phyloP scores from a whole-genome alignment of 2,888 invertebrate species.

The Dynastes hyllus region DNA sequence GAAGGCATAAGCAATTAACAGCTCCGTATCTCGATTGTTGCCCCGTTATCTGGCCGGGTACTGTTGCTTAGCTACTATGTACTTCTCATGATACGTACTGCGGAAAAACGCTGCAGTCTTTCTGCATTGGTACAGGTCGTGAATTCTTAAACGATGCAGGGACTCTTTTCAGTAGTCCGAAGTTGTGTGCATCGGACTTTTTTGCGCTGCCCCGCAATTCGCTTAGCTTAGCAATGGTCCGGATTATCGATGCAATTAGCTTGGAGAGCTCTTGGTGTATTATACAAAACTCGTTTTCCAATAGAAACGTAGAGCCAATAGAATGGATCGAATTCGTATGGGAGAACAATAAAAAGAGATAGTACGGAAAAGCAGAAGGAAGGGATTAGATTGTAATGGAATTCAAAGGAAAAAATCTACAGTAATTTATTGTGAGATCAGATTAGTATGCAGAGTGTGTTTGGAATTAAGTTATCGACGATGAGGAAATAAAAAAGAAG shows the following conservation, averaged over 20 bases:
- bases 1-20: not conserved
- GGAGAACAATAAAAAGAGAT: not conserved
- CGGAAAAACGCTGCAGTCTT: slow-evolving; percentile 47
- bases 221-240: slow-evolving; percentile 20
- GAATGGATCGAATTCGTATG: slow-evolving; percentile 5
- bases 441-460: no score
- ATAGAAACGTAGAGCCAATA: not conserved
- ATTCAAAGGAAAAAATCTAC: no score
- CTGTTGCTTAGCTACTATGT: not conserved
- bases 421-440: no score
- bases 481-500: no score
- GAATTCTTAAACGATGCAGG: slow-evolving; percentile 44
- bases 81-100: slow-evolving; percentile 8
- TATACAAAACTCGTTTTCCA: not conserved
- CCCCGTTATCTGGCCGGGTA: not conserved
- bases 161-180: slow-evolving; percentile 4
- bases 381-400: no score
- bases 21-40: not conserved
- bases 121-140: slow-evolving; percentile 33
- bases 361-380: not conserved
- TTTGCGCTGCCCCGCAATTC: slow-evolving; percentile 24
- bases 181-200: not conserved
- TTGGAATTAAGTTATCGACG: no score
- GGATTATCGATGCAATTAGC: slow-evolving; percentile 46
- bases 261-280: not conserved